Percentiles rank a stretch among this genome's conserved stretches.
Conservation (phyloP, 2,797 vertebrate genomes). For the Cyclura pinguis region DNA sequence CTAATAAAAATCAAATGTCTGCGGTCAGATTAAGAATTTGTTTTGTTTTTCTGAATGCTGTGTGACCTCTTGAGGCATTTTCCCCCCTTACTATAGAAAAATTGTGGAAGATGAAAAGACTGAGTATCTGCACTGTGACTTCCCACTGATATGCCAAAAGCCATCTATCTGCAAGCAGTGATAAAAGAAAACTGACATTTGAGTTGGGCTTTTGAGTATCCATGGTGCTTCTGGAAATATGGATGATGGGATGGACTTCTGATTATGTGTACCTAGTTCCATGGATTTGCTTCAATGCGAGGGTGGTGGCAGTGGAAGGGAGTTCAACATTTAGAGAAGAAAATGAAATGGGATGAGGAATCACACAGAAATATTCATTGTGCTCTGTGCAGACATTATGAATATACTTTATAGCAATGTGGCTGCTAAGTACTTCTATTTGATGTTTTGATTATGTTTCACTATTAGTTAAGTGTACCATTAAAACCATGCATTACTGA, state of each 20-base stretch:
- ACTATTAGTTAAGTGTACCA: slow-evolving; percentile 57
- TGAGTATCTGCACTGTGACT: neutral
- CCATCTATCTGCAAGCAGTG: no score
- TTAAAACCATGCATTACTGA: slow-evolving; percentile 67
- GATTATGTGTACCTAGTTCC: slow-evolving; percentile 39
- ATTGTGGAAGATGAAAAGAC: neutral
- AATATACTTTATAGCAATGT: slow-evolving; percentile 64
- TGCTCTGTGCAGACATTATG: slow-evolving; percentile 36
- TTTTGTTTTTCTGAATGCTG: neutral
- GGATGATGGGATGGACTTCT: neutral
- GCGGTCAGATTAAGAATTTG: neutral
- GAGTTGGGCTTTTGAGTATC: slow-evolving; percentile 23
- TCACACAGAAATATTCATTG: slow-evolving; percentile 42
- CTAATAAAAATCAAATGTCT: neutral
- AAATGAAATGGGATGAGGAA: slow-evolving; percentile 31
- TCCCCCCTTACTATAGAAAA: neutral
- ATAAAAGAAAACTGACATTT: slow-evolving; percentile 37
- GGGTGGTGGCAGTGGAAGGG: neutral
- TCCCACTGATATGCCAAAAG: neutral
- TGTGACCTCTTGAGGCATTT: neutral
- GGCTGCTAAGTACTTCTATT: slow-evolving; percentile 41
- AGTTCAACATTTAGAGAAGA: neutral
- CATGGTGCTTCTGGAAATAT: neutral
- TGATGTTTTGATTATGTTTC: slow-evolving; percentile 60
- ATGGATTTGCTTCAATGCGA: slow-evolving; percentile 34